A percentile compares a stretch with the other conserved stretches of the same genome.
Conservation (phyloP, 2,113 vertebrate species). For the Arizona elegans region DNA sequence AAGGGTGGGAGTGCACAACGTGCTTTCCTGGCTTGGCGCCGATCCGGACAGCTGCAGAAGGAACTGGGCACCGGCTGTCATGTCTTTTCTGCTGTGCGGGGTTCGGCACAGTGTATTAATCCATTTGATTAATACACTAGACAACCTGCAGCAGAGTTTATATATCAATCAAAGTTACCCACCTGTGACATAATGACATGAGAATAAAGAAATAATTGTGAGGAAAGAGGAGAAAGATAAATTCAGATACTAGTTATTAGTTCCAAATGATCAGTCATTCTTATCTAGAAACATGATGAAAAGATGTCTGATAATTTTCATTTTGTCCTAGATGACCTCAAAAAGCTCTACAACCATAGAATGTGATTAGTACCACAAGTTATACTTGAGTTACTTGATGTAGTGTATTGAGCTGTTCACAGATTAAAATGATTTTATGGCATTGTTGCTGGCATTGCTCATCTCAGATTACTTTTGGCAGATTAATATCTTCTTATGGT, state of each 20-base stretch:
- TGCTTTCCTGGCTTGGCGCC: no score
- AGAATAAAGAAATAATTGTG: neutral
- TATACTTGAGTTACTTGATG: neutral
- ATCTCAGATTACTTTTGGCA: neutral
- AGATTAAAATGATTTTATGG: neutral
- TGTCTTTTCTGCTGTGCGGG: no score
- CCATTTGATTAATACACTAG: neutral
- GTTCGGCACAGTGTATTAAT: no score
- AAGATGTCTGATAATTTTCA: neutral
- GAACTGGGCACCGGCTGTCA: no score
- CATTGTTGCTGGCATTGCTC: neutral
- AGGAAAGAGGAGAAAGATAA: neutral
- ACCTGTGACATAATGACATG: neutral
- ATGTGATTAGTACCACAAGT: neutral
- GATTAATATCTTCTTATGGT: neutral
- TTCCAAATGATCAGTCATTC: neutral
- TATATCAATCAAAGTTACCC: neutral
- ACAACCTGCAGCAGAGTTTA: neutral
- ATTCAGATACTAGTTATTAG: neutral
- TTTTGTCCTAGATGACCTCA: neutral
- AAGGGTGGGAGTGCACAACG: no score
- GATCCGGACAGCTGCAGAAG: no score
- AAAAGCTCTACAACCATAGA: neutral
- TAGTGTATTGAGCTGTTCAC: neutral
- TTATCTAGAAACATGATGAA: neutral